phyloP scores from a whole-genome alignment of 64 coral and sea anemone species.

The Pachyseris speciosa region DNA sequence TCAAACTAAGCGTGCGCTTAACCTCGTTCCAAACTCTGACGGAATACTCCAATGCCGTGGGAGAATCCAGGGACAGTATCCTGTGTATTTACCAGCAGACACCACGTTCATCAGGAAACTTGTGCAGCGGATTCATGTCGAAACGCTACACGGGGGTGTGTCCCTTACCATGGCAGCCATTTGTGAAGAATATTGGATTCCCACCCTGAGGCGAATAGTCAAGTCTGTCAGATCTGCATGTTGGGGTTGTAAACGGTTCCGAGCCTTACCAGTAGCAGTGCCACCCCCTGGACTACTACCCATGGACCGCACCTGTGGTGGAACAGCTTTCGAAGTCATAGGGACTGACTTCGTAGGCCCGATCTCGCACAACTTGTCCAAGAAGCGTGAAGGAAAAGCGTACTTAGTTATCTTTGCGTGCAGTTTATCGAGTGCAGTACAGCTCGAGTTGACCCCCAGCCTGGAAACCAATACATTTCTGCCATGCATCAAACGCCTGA shows the following conservation, averaged over 20 bases:
- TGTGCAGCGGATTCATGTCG: constrained; percentile 18
- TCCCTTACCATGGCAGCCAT: constrained; percentile 48
- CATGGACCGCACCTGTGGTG: constrained; percentile 29
- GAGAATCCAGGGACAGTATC: constrained; percentile 45
- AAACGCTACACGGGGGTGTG: constrained; percentile 47
- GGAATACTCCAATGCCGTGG: constrained; percentile 46
- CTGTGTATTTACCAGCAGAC: constrained; percentile 31
- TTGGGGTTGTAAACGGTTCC: no score
- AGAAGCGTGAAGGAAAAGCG: constrained; percentile 47
- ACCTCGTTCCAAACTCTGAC: constrained; percentile 27
- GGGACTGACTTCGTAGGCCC: no score
- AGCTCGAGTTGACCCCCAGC: no score
- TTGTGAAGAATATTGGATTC: no score
- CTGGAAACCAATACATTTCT: constrained; percentile 44
- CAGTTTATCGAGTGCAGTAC: no score
- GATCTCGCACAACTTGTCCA: constrained; percentile 26
- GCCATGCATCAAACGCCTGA: constrained; percentile 33
- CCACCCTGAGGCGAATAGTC: constrained; percentile 46
- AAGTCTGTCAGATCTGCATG: no score
- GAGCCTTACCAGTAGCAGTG: no score
- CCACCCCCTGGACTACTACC: constrained; percentile 54
- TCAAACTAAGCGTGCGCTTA: not conserved
- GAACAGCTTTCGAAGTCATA: no score
- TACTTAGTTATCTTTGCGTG: no score
- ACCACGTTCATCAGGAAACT: constrained; percentile 41